Percentiles rank a stretch among this genome's conserved stretches.
Conservation (phyloP, 2,797 vertebrate species). For the Kryptolebias ocellatus region DNA sequence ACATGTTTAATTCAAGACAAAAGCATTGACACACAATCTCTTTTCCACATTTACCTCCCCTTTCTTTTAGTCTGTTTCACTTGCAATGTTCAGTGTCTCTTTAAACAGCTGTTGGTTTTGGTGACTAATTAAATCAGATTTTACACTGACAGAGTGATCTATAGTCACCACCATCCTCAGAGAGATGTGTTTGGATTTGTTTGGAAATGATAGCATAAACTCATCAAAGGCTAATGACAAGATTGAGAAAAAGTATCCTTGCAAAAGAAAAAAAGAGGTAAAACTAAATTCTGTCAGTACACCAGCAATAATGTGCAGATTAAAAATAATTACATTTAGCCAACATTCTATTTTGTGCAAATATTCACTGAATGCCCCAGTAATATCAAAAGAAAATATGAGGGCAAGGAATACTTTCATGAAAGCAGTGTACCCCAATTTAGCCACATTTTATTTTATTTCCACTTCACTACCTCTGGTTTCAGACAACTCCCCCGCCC, state of each 20-base stretch:
- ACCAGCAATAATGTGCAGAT: conserved; percentile 16
- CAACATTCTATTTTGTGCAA: conserved; percentile 16
- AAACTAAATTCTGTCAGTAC: conserved; percentile 8
- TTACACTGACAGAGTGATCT: neutral
- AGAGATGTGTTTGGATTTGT: conserved; percentile 40
- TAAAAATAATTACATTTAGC: conserved; percentile 21
- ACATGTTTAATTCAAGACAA: conserved; percentile 63
- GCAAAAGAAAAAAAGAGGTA: neutral
- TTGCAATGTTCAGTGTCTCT: conserved; percentile 42
- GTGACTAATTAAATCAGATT: conserved; percentile 45
- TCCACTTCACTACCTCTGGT: conserved; percentile 25
- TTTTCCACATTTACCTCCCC: conserved; percentile 21
- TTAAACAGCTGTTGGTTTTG: conserved; percentile 51
- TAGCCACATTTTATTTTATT: conserved; percentile 16
- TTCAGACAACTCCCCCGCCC: conserved; percentile 36
- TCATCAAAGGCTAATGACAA: conserved; percentile 27
- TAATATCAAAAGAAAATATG: conserved; percentile 14
- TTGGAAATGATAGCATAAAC: conserved; percentile 41
- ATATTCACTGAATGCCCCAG: conserved; percentile 9
- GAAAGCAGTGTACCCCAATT: conserved; percentile 19
- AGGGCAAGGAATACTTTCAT: no score
- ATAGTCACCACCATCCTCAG: conserved; percentile 15
- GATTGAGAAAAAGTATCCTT: conserved; percentile 16
- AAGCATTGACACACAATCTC: conserved; percentile 51
- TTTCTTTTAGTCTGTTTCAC: conserved; percentile 28